Conservation (phyloP, 30 jellyfish, hydroid and myxozoan species). For the Morbakka virulenta region DNA sequence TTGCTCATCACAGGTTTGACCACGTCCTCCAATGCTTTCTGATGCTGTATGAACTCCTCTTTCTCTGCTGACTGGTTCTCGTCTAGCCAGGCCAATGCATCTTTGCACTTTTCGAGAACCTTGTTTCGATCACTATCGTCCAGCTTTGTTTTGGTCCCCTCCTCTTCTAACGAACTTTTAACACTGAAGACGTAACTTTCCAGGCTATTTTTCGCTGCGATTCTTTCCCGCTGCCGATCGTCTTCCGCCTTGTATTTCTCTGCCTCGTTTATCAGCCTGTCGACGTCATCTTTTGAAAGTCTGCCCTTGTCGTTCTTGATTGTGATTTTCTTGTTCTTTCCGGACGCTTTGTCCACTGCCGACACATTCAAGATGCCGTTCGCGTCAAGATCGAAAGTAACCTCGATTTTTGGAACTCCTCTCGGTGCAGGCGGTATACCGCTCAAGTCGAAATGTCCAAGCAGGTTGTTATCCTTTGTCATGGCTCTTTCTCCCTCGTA, state of each 20-base stretch:
- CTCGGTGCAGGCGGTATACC: conserved; percentile 90
- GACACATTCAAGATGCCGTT: conserved; percentile 60
- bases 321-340: conserved; percentile 66
- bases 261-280: conserved; percentile 67
- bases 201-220: conserved; percentile 72
- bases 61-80: conserved; percentile 61
- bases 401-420: conserved; percentile 69
- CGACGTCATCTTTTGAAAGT: conserved; percentile 56
- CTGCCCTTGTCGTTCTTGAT: conserved; percentile 73
- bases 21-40: conserved; percentile 49
- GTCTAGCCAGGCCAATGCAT: conserved; percentile 64
- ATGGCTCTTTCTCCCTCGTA: conserved; percentile 91
- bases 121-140: conserved; percentile 34
- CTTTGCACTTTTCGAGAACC: conserved; percentile 44
- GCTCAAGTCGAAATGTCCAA: conserved; percentile 75
- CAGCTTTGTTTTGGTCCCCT: conserved; percentile 16
- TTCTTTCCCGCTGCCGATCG: conserved; percentile 63
- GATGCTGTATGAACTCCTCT: conserved; percentile 60
- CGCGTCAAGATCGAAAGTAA: conserved; percentile 62
- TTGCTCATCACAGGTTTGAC: conserved; percentile 62
- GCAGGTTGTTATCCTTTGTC: conserved; percentile 79
- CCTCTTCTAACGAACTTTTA: conserved; percentile 58
- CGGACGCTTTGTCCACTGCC: conserved; percentile 70
- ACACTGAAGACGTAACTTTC: conserved; percentile 67
- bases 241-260: conserved; percentile 74